phyloP scores from a whole-genome alignment of 2,797 vertebrate genomes.

The Danio kyathit region DNA sequence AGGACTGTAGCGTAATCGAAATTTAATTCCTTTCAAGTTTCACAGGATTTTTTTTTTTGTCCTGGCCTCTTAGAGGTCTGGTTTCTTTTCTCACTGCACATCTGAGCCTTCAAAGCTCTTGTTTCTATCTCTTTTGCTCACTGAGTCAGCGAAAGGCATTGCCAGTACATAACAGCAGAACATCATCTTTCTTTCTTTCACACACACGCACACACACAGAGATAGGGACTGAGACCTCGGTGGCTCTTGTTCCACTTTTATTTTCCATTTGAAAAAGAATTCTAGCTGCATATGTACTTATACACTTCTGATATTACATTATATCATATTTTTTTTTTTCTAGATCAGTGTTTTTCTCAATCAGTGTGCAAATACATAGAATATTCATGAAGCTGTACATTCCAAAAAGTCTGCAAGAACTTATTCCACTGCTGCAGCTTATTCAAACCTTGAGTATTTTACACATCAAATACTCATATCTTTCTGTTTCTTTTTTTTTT shows the following conservation, averaged over 20 bases:
- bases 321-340: constrained; percentile 43
- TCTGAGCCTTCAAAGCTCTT: constrained; percentile 36
- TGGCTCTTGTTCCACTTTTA: constrained; percentile 43
- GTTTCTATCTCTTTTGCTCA: constrained; percentile 42
- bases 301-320: constrained; percentile 58
- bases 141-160: constrained; percentile 44
- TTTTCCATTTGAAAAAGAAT: constrained; percentile 52
- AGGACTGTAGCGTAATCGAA: constrained; percentile 45
- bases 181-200: constrained; percentile 20
- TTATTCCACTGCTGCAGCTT: background rate
- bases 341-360: constrained; percentile 31
- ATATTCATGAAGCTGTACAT: constrained; percentile 56
- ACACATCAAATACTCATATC: constrained; percentile 11
- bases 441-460: constrained; percentile 25
- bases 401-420: constrained; percentile 46
- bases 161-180: constrained; percentile 28
- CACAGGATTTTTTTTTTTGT: background rate
- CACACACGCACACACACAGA: background rate
- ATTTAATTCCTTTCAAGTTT: constrained; percentile 47
- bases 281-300: constrained; percentile 50
- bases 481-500: constrained; percentile 1
- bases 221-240: constrained; percentile 4
- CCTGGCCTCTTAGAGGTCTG: constrained; percentile 10
- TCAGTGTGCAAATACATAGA: constrained; percentile 58
- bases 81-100: constrained; percentile 27